Base-by-base conservation (phyloP, 2,113 vertebrate genomes). In the Sander vitreus region DNA sequence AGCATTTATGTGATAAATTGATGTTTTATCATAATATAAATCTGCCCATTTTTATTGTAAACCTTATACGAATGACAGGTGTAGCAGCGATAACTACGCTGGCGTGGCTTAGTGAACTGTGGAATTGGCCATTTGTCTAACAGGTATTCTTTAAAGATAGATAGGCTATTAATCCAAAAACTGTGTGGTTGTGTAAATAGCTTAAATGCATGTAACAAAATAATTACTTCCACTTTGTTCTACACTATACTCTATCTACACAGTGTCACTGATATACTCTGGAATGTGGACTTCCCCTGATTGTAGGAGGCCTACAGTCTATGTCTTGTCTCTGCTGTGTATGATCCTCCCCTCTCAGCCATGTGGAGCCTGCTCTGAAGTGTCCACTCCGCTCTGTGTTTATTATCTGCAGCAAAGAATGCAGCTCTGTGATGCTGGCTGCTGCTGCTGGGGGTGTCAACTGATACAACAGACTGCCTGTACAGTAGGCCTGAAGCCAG, bases 341-440 rank as follows among this genome's bases (percentile, higher is more conserved):
- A 6, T 45, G 65, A 64, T 69, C 78, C 80, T 80, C 81, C 76
- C 75, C 50, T 74, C 65, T 73, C 83, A 76, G 86, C 81, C 72
- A 5, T 8, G 39, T 73, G 90, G 88, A 92, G 85, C 81, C 90
- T 53, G 48, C 45, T 87, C 81, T 91, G 77, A 88, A 89, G 85
- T 82, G 91, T 89, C 91, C 88, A 90, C 81, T 91, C 78, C 11
- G 67, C 90, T 87, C 75, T 76, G 80, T 86, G 78, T 91, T 89
- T 86, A 85, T 91, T 76, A 90, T 90, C 85, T 85, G 70, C 65
- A 85, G 91, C 80, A 85, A 92, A 91, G 91, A 92, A 93, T 92
- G 85, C 73, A 82, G 83, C 69, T 78, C 69, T 81, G 86, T 78
- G 77, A 79, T 79, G 76, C 84, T 83, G 80, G 76, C 72, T 74